Evolutionary conservation across 2,113 vertebrate species (phyloP), one percentile per base, ranked within the genome.

Genomic region (Drymodes brunneopygia): DNA sequence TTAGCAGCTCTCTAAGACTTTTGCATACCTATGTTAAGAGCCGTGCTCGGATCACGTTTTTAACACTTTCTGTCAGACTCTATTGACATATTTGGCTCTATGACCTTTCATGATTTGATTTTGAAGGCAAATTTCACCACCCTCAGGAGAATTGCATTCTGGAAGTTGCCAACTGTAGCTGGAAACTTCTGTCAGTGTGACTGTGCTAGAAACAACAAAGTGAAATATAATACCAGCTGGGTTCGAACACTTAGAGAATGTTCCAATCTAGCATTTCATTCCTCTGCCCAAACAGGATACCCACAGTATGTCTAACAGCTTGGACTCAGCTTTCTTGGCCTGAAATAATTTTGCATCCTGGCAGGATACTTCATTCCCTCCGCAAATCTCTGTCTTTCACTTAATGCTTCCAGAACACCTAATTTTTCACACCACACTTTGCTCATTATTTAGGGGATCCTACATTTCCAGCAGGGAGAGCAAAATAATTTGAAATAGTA

Each of bases 221-320:
- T 74, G 91, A 95, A 92, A 92, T 77, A 50, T 31, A 88, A 73
- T 35, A 91, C 64, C 88, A 91, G 70, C 79, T 92, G 82, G 64
- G 28, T 44, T 78, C 24, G 1, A 56, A 82, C 4, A 8, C 33
- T 92, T 10, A 72, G 74, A 96, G 50, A 92, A 19, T 23, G 22
- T 51, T 96, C 75, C 75, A 77, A 83, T 50, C 25, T 17, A 92
- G 47, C 29, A 67, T 71, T 62, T 82, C 36, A 54, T 80, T 87
- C 66, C 74, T 92, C 61, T 88, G 86, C 73, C 85, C 65, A 91
- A 58, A 84, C 86, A 87, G 73, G 84, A 86, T 89, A 79, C 50
- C 78, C 80, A 62, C 86, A 89, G 61, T 84, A 94, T 58, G 57
- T 79, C 57, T 81, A 85, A 84, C 65, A 80, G 86, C 67, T 96